Evolutionary conservation across 2,888 invertebrate species (phyloP), one percentile per base, ranked within the genome.

Genomic region (Drosophila crucigera): DNA sequence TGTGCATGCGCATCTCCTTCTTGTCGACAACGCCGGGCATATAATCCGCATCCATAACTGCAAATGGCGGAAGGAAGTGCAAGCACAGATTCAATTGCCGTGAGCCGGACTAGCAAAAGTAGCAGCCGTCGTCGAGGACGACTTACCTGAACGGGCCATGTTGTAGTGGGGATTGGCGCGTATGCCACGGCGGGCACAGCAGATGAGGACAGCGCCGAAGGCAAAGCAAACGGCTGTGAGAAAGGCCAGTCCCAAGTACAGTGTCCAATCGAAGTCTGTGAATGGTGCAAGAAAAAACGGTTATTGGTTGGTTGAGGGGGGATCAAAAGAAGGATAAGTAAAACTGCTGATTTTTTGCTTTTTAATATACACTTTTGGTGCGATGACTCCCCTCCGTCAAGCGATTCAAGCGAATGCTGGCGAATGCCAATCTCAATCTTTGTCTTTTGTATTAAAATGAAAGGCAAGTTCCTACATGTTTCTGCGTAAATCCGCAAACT

Each of bases 11-110:
- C 80, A 92, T 92, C 73, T 96, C 96, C 93, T 97, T 97, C 94
- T 97, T 97, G 94, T 97, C 97, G 64, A 85, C 85, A 83, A 96
- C 96, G 70, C 97, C 97, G 69, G 96, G 97, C 92, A 96, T 97
- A 94, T 97, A 97, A 94, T 97, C 97, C 58, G 97, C 97, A 94
- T 97, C 97, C 94, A 97, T 97, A 94, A 97, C 98, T 97, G 89
- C 54, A 68, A 71, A 53, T 54, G 14, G 16, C 5, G 50, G 16
- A 52, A 47, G 53, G 33, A 66, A 68, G 55, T 47, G 33, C 30
- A 64, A 68, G 63, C 55, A 61, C 50, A 77, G 56, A 71, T 79
- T 87, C 87, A 84, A 87, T 82, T 84, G 79, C 55, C 39, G 49
- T 47, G 35, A n/a, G 31, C 59, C 35, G 33, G 7, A 19, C 25